phyloP scores from a whole-genome alignment of 1,140 invertebrate genomes.

The Tachypleus tridentatus region DNA sequence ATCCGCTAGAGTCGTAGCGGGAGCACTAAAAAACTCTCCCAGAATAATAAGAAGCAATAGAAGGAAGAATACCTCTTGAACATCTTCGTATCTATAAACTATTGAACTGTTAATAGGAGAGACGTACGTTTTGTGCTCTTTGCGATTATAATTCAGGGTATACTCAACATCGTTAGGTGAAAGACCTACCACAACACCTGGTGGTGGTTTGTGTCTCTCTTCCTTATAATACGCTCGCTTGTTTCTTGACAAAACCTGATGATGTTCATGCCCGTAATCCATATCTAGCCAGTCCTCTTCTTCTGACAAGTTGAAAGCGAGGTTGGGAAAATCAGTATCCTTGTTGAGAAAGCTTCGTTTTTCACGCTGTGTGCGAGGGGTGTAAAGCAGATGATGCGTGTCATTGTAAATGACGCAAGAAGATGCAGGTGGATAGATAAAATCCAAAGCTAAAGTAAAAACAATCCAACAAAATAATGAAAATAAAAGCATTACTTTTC shows the following conservation, averaged over 20 bases:
- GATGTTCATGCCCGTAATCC: not conserved
- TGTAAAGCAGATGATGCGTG: conserved; percentile 41
- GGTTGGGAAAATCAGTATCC: not conserved
- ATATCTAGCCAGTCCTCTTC: conserved; percentile 2
- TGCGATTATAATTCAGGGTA: conserved; percentile 49
- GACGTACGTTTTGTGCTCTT: conserved; percentile 59
- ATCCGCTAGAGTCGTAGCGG: conserved; percentile 93
- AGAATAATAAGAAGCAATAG: conserved; percentile 81
- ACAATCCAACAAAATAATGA: conserved; percentile 90
- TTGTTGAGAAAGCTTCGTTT: conserved; percentile 1
- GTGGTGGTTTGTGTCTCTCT: conserved; percentile 29
- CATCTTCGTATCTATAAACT: conserved; percentile 74
- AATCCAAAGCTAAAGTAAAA: conserved; percentile 89
- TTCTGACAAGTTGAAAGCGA: not conserved
- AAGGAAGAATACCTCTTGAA: conserved; percentile 92
- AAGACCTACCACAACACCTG: conserved; percentile 41
- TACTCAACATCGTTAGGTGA: conserved; percentile 64
- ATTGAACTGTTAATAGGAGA: conserved; percentile 86
- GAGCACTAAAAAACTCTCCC: conserved; percentile 91
- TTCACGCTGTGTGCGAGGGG: conserved; percentile 16
- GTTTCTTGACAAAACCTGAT: not conserved
- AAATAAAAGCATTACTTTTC: conserved; percentile 74
- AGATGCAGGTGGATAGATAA: conserved; percentile 82
- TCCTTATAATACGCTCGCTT: conserved; percentile 19
- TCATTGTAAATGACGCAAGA: conserved; percentile 66